Conservation (phyloP, 1,140 invertebrate genomes). For the Microvelia longipes region DNA sequence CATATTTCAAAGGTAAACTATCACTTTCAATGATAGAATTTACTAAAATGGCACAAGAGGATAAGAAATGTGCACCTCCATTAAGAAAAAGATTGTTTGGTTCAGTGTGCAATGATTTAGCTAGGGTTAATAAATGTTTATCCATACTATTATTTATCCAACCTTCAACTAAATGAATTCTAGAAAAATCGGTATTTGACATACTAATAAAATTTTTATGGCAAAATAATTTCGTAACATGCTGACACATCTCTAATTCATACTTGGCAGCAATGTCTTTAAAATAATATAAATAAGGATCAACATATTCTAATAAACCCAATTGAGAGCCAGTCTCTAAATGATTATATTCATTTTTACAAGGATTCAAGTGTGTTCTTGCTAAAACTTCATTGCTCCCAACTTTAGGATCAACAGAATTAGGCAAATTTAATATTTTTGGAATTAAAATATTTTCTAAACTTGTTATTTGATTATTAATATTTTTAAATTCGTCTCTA, state of each 20-base stretch:
- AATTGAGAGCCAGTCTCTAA: slow-evolving; percentile 1
- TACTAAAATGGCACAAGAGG: not conserved
- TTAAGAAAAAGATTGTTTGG: not conserved
- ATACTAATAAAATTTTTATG: not conserved
- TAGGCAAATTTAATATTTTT: slow-evolving; percentile 3
- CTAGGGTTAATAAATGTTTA: not conserved
- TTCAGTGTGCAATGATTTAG: not conserved
- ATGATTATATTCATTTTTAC: not conserved
- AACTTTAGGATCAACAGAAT: not conserved
- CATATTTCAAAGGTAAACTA: not conserved
- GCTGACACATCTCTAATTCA: not conserved
- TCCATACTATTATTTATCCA: not conserved
- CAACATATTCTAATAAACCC: slow-evolving; percentile 2
- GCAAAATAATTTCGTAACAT: not conserved
- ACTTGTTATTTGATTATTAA: not conserved
- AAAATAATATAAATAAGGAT: slow-evolving; percentile 10
- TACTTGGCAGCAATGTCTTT: slow-evolving; percentile 2
- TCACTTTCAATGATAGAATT: not conserved
- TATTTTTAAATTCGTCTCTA: slow-evolving; percentile 8
- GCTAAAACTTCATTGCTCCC: not conserved
- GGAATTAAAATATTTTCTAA: slow-evolving; percentile 4
- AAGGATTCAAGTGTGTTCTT: not conserved
- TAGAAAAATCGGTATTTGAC: slow-evolving; percentile 10
- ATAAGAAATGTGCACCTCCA: slow-evolving; percentile 1
- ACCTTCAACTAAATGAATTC: not conserved